A percentile compares a stretch with the other conserved stretches of the same genome.
Evolutionary conservation across 2,888 invertebrate genomes (phyloP).

Genomic region (Fissipunctia ypsillon): DNA sequence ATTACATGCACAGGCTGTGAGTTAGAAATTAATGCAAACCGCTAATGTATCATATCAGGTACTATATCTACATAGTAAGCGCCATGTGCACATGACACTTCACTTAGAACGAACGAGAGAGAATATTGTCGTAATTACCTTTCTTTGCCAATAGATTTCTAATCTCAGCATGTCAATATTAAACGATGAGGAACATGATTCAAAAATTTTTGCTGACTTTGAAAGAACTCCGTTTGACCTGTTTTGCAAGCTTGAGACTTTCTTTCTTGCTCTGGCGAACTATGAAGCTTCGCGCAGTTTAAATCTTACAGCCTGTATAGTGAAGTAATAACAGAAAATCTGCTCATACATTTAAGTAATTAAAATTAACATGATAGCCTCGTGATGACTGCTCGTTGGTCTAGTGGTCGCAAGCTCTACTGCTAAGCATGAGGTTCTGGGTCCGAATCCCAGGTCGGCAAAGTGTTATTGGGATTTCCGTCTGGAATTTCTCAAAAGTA

Average conservation of each 20-base stretch:
- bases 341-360: slow-evolving; percentile 35
- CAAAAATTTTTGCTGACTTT: not conserved
- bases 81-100: not conserved
- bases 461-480: too few relatives aligned
- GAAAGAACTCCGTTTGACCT: too few relatives aligned
- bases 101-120: too few relatives aligned
- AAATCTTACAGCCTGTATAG: slow-evolving; percentile 4
- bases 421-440: too few relatives aligned
- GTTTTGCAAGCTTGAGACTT: not conserved
- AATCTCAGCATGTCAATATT: not conserved
- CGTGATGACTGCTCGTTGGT: too few relatives aligned
- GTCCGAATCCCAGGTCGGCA: too few relatives aligned
- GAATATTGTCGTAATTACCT: not conserved
- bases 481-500: too few relatives aligned
- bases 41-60: not conserved
- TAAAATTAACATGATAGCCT: slow-evolving; percentile 24
- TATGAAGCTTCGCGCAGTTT: not conserved
- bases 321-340: slow-evolving; percentile 37
- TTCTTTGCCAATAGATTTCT: not conserved
- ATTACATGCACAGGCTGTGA: slow-evolving; percentile 20
- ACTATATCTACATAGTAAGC: not conserved
- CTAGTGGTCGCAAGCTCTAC: too few relatives aligned
- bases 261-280: not conserved
- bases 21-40: slow-evolving; percentile 16
- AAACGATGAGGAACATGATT: not conserved